Evolutionary conservation across 1,140 invertebrate genomes (phyloP).

Genomic region (Bemisia tabaci): DNA sequence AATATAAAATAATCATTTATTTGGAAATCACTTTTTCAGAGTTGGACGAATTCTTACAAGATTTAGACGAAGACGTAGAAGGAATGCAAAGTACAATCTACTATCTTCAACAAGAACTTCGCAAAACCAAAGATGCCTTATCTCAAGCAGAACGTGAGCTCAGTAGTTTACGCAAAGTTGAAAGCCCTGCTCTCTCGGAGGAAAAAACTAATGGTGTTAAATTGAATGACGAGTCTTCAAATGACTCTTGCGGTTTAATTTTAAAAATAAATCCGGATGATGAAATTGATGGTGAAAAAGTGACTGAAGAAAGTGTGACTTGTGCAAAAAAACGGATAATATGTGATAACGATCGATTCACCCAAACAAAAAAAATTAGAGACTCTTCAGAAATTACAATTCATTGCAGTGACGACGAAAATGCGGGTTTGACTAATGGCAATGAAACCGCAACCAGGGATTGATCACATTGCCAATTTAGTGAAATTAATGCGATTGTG

Average conservation of each 20-base stretch:
- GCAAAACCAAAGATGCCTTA: conserved; percentile 50
- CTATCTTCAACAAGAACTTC: conserved; percentile 81
- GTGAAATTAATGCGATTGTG: background rate
- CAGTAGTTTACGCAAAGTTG: background rate
- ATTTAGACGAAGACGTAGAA: conserved; percentile 93
- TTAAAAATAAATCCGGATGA: background rate
- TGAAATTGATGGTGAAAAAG: background rate
- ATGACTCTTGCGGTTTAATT: background rate
- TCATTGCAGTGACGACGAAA: background rate
- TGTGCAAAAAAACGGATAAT: background rate
- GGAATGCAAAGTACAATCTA: conserved; percentile 96
- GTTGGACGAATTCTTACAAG: conserved; percentile 87
- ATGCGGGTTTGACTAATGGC: background rate
- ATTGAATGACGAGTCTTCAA: background rate
- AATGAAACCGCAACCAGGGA: background rate
- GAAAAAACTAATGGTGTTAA: background rate
- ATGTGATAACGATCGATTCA: background rate
- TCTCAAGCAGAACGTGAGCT: conserved; percentile 7
- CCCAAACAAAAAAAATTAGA: background rate
- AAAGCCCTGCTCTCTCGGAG: background rate
- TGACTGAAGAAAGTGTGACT: background rate
- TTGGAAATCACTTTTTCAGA: conserved; percentile 63
- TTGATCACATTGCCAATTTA: background rate
- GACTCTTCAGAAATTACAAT: background rate
- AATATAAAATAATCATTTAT: too few species aligned